Conservation (phyloP, 2,113 vertebrate species). For the Abramis brama region DNA sequence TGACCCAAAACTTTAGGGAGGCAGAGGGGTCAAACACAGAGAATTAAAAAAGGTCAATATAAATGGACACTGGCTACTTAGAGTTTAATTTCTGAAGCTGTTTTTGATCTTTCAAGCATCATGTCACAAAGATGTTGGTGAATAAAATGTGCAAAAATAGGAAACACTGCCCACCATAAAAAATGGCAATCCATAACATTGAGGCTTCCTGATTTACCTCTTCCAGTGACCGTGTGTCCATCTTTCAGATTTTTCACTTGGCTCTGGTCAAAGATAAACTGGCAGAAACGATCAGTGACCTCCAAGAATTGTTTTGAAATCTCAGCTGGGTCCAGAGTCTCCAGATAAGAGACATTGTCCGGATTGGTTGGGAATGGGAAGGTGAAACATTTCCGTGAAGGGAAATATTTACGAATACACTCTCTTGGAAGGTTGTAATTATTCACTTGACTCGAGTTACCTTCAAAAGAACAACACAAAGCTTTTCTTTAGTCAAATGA, state of each 20-base stretch:
- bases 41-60: no score
- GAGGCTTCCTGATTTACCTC: conserved; percentile 49
- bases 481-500: not conserved
- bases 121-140: not conserved
- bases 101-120: not conserved
- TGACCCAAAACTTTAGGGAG: conserved; percentile 54
- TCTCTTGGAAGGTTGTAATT: conserved; percentile 54
- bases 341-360: conserved; percentile 42
- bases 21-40: not conserved
- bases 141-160: conserved; percentile 46
- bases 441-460: not conserved
- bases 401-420: conserved; percentile 60
- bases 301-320: conserved; percentile 50
- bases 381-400: conserved; percentile 57
- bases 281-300: conserved; percentile 52
- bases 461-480: conserved; percentile 1
- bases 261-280: conserved; percentile 52
- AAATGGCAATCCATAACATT: no score
- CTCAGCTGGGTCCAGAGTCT: conserved; percentile 29
- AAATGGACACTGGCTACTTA: not conserved
- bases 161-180: not conserved
- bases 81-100: not conserved
- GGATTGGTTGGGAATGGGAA: conserved; percentile 47
- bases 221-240: conserved; percentile 55
- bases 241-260: conserved; percentile 59